These are phyloP conservation scores for Proisotoma minuta DNA, from an alignment of 2,888 invertebrate species.

Conservation along the genomic window DNA sequence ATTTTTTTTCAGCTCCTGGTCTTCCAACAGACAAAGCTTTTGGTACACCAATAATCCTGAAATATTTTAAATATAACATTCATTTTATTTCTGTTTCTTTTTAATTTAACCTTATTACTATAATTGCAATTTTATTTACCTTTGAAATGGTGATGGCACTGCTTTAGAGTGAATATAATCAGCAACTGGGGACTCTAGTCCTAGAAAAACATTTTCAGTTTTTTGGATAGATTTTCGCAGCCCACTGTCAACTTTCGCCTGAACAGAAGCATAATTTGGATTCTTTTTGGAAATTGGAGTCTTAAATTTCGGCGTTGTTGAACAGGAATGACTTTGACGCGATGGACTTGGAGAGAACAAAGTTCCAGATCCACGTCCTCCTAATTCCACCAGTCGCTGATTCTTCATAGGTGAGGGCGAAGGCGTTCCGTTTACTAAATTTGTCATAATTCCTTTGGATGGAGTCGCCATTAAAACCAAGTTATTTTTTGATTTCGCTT, in stretches of 20 bases:
- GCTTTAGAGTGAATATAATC: constrained; percentile 37
- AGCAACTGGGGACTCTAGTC: constrained; percentile 30
- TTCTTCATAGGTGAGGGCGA: not conserved
- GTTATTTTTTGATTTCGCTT: constrained; percentile 3
- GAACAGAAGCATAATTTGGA: constrained; percentile 1
- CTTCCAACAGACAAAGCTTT: not conserved
- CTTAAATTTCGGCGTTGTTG: not conserved
- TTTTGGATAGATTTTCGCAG: constrained; percentile 8
- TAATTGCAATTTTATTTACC: constrained; percentile 15
- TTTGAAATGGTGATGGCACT: constrained; percentile 23
- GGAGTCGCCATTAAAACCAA: not conserved
- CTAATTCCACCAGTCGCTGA: constrained; percentile 10
- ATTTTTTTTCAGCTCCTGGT: not conserved
- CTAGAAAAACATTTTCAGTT: constrained; percentile 9
- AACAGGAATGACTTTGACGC: not conserved
- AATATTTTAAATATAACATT: no score
- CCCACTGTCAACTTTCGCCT: constrained; percentile 24
- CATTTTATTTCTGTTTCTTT: no score
- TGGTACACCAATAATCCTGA: not conserved
- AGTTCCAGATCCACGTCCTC: not conserved
- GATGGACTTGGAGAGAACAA: constrained; percentile 23
- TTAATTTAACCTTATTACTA: not conserved
- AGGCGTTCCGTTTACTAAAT: not conserved
- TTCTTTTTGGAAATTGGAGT: constrained; percentile 2
- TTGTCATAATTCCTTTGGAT: not conserved